Evolutionary conservation across 1,140 invertebrate species (phyloP).

Genomic region (Charaxes varanes): DNA sequence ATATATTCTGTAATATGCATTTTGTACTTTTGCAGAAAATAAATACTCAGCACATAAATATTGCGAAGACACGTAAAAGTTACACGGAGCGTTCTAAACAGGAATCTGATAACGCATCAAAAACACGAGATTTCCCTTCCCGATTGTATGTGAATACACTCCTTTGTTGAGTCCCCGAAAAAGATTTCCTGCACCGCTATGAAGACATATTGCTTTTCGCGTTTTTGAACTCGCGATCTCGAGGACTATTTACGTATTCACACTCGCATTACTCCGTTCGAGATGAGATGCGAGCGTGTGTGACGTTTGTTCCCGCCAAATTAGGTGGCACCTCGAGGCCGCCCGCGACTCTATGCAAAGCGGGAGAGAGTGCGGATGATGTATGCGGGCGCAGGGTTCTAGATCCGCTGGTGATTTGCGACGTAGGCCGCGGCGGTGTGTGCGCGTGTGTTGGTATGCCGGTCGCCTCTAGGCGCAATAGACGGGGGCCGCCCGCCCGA

Average conservation of each 20-base stretch:
- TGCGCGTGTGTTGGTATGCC: constrained; percentile 68
- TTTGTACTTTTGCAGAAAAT: too few relatives aligned
- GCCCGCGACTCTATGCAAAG: constrained; percentile 44
- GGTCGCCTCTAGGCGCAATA: constrained; percentile 70
- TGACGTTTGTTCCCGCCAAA: constrained; percentile 42
- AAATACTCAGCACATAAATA: too few relatives aligned
- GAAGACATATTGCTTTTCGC: constrained; percentile 72
- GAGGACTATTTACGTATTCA: constrained; percentile 70
- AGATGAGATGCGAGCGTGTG: constrained; percentile 61
- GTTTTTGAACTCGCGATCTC: constrained; percentile 70
- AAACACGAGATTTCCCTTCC: constrained; percentile 52
- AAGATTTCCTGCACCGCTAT: constrained; percentile 65
- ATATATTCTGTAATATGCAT: too few relatives aligned
- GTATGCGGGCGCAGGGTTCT: constrained; percentile 55
- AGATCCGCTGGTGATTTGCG: constrained; percentile 48
- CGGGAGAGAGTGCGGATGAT: constrained; percentile 38
- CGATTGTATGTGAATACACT: constrained; percentile 47
- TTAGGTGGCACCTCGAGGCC: constrained; percentile 30
- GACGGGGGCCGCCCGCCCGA: constrained; percentile 60
- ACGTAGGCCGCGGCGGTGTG: constrained; percentile 55
- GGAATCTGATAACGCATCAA: constrained; percentile 48
- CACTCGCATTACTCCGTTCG: constrained; percentile 64
- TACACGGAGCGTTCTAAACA: too few relatives aligned
- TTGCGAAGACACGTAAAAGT: constrained; percentile 6
- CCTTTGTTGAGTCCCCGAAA: constrained; percentile 55